Evolutionary conservation across 2,888 invertebrate species (phyloP), one percentile per base, ranked within the genome.

Genomic region (Plagodis pulveraria): DNA sequence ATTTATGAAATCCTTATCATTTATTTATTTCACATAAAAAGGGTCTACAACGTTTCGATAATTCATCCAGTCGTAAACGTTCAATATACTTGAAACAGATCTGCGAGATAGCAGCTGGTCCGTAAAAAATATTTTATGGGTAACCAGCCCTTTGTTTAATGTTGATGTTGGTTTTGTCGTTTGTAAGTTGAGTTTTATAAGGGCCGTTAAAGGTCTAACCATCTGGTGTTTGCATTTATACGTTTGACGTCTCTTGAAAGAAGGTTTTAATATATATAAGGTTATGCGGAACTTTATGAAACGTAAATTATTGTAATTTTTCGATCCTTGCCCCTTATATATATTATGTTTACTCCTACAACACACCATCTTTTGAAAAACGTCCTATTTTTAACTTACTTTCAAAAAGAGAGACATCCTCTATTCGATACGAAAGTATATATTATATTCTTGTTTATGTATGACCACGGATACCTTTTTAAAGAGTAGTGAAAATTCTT

Each of bases 151-250:
- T 40, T 58, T 58, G 49, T 59, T 54, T 45, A 59, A 59, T 43
- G 46, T 50, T 53, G 54, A 58, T 59, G 58, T 59, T 54, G 58
- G 53, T 59, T 54, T 58, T 59, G 58, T 59, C 58, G 50, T 54
- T 59, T 59, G 46, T 59, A 50, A 50, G 46, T 54, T 46, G 49
- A 53, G 38, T 46, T 59, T 59, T 59, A 58, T 54, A 59, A 59
- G 50, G 50, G 40, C 12, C 38, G 49, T 58, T 58, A 53, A 41
- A 46, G 49, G 45, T 5, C 8, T 5, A 34, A 36, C 54, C 54
- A 54, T 59, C 50, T 54, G 54, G 45, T 32, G 50, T 46, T 38
- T 54, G 52, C 35, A 42, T 57, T 40, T 52, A 45, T 52, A 33
- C 8, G 11, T 52, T 9, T 36, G 8, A 6, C 36, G 36, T 7